Evolutionary conservation across 64 coral and sea anemone genomes (phyloP), one percentile per base, ranked within the genome.

Genomic region (Trachythela sp.): DNA sequence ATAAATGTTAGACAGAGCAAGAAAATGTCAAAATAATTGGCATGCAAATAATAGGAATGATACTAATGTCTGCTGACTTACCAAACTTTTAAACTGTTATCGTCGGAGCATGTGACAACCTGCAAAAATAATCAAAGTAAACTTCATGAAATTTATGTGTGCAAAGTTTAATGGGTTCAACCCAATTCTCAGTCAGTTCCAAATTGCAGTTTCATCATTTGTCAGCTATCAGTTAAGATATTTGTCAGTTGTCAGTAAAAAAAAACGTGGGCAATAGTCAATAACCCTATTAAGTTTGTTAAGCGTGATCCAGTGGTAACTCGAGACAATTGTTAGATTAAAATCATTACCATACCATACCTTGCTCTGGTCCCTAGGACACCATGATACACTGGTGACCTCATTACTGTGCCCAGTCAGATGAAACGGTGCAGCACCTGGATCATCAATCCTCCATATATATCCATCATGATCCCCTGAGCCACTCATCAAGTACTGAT

Each of bases 331-430:
- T n/a, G n/a, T n/a, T n/a, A n/a, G n/a, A n/a, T n/a, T n/a, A n/a
- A n/a, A 68, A 68, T n/a, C 4, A 68, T 5, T 5, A 68, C 30
- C 20, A 68, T n/a, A n/a, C 30, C 18, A 33, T 40, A 99, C 93
- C 93, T 94, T 99, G 88, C 88, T 91, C 27, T 92, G 84, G 77
- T 99, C 95, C 48, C 51, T 45, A 70, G 95, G 95, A 58, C 95
- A 99, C 95, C 95, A 99, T 18, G 87, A 58, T 0, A 99, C 95
- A 93, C 93, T 94, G 15, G 95, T 99, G 33, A 99, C 95, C 84
- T 99, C 95, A 84, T 91, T 89, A 91, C 48, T 43, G 72, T 99
- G 95, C 29, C 95, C 95, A 36, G 84, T 94, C 2, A 99, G 71
- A 49, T 91, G 80, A 11, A 93, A 34, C 15, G 95, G 95, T 51